phyloP scores from a whole-genome alignment of 1,140 invertebrate species.

The Drosophila tropicalis region DNA sequence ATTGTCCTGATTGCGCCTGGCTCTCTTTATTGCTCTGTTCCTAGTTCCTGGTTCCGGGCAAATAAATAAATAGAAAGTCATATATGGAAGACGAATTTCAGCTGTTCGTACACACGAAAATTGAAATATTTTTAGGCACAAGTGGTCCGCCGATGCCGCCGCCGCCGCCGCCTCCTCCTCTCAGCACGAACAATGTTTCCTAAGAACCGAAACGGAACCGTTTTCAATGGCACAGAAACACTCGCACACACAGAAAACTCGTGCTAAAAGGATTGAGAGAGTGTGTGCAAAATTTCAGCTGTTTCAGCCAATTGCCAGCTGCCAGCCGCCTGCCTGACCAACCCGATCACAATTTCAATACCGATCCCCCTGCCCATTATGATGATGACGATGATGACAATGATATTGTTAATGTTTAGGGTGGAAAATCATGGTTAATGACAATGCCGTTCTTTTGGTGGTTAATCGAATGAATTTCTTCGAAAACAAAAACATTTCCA shows the following conservation, averaged over 20 bases:
- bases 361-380: neutral
- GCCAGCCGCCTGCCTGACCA: constrained; percentile 9
- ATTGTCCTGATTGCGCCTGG: constrained; percentile 14
- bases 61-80: constrained; percentile 31
- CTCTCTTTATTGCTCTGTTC: neutral
- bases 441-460: constrained; percentile 3
- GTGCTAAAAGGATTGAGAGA: constrained; percentile 55
- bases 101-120: constrained; percentile 42
- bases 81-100: constrained; percentile 40
- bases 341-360: constrained; percentile 1
- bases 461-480: constrained; percentile 1
- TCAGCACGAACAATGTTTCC: constrained; percentile 36
- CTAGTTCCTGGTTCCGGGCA: constrained; percentile 34
- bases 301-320: constrained; percentile 37
- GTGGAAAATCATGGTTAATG: constrained; percentile 11
- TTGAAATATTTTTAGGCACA: constrained; percentile 59
- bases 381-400: constrained; percentile 10
- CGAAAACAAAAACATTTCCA: neutral
- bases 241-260: constrained; percentile 2
- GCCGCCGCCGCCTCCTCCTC: neutral
- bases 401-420: constrained; percentile 21
- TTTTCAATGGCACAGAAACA: neutral
- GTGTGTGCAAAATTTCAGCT: constrained; percentile 39
- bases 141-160: constrained; percentile 25
- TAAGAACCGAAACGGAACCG: constrained; percentile 29